Evolutionary conservation across 37 sponge, comb jelly and placozoan genomes (phyloP).

Genomic region (Halisarca cf. caerulea): DNA sequence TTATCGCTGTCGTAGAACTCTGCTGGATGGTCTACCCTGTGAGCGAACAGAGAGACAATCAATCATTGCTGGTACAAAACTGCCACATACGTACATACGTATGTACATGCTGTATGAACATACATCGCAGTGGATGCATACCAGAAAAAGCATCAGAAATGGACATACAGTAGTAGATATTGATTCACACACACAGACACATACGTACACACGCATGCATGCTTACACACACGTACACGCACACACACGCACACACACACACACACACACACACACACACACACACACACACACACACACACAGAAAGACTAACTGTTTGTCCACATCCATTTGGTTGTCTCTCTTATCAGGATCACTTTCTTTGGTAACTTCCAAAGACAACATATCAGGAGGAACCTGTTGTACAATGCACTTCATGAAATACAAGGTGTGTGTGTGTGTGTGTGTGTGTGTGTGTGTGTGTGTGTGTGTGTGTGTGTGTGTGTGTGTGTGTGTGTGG

Average conservation of each 20-base stretch:
- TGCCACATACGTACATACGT: constrained; percentile 13
- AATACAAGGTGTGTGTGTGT: too few species aligned
- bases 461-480: background rate
- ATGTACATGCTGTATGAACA: too few species aligned
- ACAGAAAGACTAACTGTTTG: constrained; percentile 48
- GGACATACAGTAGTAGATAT: constrained; percentile 45
- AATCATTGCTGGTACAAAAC: too few species aligned
- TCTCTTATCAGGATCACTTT: constrained; percentile 55
- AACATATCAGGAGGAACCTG: constrained; percentile 83
- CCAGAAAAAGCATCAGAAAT: background rate
- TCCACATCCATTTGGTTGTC: constrained; percentile 50
- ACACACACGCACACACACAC: constrained; percentile 42
- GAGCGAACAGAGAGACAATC: background rate
- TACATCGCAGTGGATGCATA: too few species aligned
- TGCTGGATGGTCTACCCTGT: constrained; percentile 64
- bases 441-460: too few species aligned
- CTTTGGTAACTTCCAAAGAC: constrained; percentile 67
- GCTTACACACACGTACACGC: constrained; percentile 46
- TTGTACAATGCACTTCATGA: too few species aligned
- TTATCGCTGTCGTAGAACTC: constrained; percentile 53
- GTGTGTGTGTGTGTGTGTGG: too few species aligned
- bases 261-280: constrained; percentile 50
- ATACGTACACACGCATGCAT: constrained; percentile 53
- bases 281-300: constrained; percentile 58
- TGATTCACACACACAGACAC: constrained; percentile 55